phyloP scores from a whole-genome alignment of 2,888 invertebrate genomes.

The Drosophila lacicola region DNA sequence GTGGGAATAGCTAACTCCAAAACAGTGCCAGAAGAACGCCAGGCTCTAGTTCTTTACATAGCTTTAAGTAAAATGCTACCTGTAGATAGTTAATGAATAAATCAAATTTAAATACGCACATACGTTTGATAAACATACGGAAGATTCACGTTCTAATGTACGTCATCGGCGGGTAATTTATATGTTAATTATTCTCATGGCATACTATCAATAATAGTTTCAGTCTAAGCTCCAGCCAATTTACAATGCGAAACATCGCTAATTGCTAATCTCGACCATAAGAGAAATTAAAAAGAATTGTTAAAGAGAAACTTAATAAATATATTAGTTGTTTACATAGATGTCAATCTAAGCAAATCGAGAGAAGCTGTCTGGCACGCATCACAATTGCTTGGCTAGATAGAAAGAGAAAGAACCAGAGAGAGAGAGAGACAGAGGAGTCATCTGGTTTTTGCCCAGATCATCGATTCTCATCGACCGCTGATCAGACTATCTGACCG shows the following conservation, averaged over 20 bases:
- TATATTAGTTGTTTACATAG: not conserved
- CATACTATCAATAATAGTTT: not conserved
- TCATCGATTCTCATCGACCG: slow-evolving; percentile 26
- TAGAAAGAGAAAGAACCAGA: not conserved
- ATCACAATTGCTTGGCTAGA: slow-evolving; percentile 3
- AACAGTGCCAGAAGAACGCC: slow-evolving; percentile 2
- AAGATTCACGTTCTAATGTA: slow-evolving; percentile 17
- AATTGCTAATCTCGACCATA: not conserved
- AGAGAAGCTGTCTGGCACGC: not conserved
- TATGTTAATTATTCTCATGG: slow-evolving; percentile 28
- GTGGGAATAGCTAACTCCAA: slow-evolving; percentile 41
- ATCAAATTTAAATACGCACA: slow-evolving; percentile 10
- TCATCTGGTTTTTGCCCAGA: slow-evolving; percentile 9
- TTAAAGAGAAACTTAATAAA: not conserved
- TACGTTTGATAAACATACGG: slow-evolving; percentile 5
- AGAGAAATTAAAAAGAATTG: not conserved
- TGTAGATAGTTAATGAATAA: slow-evolving; percentile 20
- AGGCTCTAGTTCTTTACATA: not conserved
- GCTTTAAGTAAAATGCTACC: slow-evolving; percentile 1
- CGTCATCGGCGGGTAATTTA: slow-evolving; percentile 31
- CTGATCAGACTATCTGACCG: not conserved
- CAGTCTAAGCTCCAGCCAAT: slow-evolving; percentile 4
- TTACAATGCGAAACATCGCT: not conserved
- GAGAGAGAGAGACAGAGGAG: not conserved
- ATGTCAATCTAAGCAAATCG: not conserved